Evolutionary conservation across 2,888 invertebrate species (phyloP), one percentile per base, ranked within the genome.

Genomic region (Aplocera efformata): DNA sequence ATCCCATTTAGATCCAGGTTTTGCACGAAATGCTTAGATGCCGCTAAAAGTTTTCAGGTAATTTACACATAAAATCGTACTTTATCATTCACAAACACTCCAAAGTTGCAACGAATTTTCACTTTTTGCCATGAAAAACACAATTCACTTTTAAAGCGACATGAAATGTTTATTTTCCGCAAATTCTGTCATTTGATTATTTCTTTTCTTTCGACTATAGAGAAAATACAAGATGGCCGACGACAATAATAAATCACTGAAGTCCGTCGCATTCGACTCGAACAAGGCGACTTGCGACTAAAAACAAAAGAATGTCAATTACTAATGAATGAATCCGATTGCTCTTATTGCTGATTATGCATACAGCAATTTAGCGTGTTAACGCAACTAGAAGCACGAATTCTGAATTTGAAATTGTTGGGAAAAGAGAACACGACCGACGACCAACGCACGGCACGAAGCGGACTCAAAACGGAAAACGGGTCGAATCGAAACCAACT

Each of bases 191-290:
- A 65, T 50, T 58, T 56, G 41, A 50, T 21, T 39, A 48, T 51
- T 58, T 65, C 50, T 45, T 53, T 53, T 55, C 53, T 58, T n/a
- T n/a, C n/a, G n/a, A n/a, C 62, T 55, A 26, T 29, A 41, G 23
- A 28, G 61, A 76, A 79, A 76, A 79, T 74, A 76, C 83, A 85
- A 85, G 76, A 85, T 85, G 85, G 85, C 85, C 76, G 83, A 66
- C 65, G 22, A 8, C 8, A 21, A 27, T 33, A 73, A 77, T 60
- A 64, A 61, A 70, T 58, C 56, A 60, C 32, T 55, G 51, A 35
- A 41, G 37, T 41, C 35, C 32, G 36, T 39, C 44, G 49, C 35
- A 39, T 45, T 49, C 30, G 40, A 34, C 46, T 35, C n/a, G n/a
- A 48, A 34, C 45, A 33, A 8, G 13, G 28, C 23, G 11, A 32